Percentiles rank a stretch among this genome's conserved stretches.
These are phyloP conservation scores for Gymnothorax reevesii DNA, from an alignment of 2,797 vertebrate species.

Conservation along the genomic window DNA sequence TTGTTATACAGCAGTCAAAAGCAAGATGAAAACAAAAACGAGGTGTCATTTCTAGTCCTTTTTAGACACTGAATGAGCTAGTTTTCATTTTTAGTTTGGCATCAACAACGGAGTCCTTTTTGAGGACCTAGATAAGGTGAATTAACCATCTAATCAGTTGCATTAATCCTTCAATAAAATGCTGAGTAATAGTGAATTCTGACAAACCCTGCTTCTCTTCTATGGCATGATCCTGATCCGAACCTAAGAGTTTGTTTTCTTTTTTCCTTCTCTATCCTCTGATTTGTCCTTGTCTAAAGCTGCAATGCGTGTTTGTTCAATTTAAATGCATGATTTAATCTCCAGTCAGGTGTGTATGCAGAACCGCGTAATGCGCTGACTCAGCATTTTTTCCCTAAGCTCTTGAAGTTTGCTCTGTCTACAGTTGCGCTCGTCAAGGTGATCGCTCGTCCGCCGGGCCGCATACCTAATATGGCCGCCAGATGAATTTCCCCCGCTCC, in stretches of 20 bases:
- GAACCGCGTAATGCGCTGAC: neutral
- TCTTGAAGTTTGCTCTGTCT: neutral
- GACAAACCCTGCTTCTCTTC: neutral
- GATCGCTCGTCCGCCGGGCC: neutral
- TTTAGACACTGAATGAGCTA: no score
- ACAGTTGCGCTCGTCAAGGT: slow-evolving; percentile 15
- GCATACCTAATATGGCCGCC: neutral
- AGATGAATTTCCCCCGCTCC: neutral
- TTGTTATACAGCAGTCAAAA: neutral
- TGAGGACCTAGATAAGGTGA: neutral
- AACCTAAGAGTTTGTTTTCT: neutral
- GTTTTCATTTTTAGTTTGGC: no score
- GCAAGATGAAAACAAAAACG: no score
- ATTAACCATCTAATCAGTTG: neutral
- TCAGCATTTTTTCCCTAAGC: neutral
- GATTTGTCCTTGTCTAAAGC: neutral
- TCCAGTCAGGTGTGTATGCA: neutral
- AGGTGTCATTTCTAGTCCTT: no score
- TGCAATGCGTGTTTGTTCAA: neutral
- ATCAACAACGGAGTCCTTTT: neutral
- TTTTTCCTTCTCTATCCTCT: neutral
- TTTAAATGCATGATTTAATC: neutral
- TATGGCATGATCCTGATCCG: neutral
- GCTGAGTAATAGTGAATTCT: neutral
- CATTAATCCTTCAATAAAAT: neutral